Evolutionary conservation across 1,140 invertebrate genomes (phyloP), one percentile per base, ranked within the genome.

Genomic region (Drosophila hydei): DNA sequence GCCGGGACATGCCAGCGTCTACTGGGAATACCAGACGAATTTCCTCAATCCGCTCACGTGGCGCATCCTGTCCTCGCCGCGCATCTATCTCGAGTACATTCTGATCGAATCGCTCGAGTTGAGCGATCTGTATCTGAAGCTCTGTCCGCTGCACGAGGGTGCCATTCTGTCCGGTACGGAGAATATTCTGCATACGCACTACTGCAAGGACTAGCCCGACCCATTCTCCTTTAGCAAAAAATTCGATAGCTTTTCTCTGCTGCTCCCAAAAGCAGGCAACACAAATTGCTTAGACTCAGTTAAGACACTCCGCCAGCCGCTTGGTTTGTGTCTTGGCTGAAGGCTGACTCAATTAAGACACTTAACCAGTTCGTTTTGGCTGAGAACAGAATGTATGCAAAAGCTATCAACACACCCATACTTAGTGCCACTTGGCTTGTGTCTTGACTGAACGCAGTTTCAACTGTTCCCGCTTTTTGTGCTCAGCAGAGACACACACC

Each of bases 31-130:
- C 72, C 94, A 95, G 64, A 95, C 94, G 1, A 96, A 94, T 55
- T 81, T 96, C 7, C 94, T 97, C 63, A 97, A 97, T 91, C 96
- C 96, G 0, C 93, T 97, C 38, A 97, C 96, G 0, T 97, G 96
- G 96, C 92, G 96, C 59, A 90, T 97, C 4, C 91, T 97, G 7
- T 93, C 95, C 55, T 94, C 94, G 14, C 95, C 96, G 0, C 93
- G 94, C 55, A 94, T 96, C 36, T 96, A 95, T 75, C 91, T 97
- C 25, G 94, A 95, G 27, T 94, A 94, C 47, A 89, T 97, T n/a
- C 93, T 93, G 16, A 91, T 96, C 30, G 95, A 95, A 59, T 94
- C 93, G n/a, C 91, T 96, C 68, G 95, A 96, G 91, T 72, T 79
- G 36, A 70, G 64, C 14, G 64, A 84, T 91, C 93, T 83, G 74